A percentile compares a stretch with the other conserved stretches of the same genome.
phyloP scores from a whole-genome alignment of 2,797 vertebrate species.

The Microctenopoma stevenorrisi region DNA sequence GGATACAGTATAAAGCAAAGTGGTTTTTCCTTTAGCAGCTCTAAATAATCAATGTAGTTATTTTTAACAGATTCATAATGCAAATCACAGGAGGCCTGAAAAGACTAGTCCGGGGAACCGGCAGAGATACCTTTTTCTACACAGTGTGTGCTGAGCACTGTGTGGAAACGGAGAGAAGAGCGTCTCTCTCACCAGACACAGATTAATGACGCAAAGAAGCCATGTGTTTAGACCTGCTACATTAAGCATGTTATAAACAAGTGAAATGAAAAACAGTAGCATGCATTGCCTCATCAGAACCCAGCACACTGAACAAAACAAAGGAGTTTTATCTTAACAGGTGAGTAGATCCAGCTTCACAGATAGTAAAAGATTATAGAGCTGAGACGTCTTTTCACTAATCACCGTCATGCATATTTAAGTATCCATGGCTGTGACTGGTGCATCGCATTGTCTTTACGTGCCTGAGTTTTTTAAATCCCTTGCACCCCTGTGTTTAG shows the following conservation, averaged over 20 bases:
- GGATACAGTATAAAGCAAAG: not conserved
- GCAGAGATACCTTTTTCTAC: not conserved
- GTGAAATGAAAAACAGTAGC: not conserved
- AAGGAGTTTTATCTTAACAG: not conserved
- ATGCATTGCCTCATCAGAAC: not conserved
- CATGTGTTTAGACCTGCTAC: not conserved
- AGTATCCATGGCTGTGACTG: not conserved
- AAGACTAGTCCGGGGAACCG: not conserved
- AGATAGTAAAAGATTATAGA: not conserved
- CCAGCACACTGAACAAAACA: not conserved
- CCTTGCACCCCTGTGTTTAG: constrained; percentile 13
- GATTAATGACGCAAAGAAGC: not conserved
- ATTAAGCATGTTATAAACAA: not conserved
- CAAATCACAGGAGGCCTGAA: not conserved
- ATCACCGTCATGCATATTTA: not conserved
- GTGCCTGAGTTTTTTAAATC: constrained; percentile 29
- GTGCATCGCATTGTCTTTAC: not conserved
- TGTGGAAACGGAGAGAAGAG: not conserved
- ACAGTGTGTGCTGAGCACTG: not conserved
- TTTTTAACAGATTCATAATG: not conserved
- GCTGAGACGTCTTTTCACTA: not conserved
- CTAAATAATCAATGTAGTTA: not conserved
- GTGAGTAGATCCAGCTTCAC: not conserved
- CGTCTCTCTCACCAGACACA: not conserved
- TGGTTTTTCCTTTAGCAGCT: not conserved